A percentile compares a stretch with the other conserved stretches of the same genome.
phyloP scores from a whole-genome alignment of 2,797 vertebrate genomes.

The Tenualosa ilisha region DNA sequence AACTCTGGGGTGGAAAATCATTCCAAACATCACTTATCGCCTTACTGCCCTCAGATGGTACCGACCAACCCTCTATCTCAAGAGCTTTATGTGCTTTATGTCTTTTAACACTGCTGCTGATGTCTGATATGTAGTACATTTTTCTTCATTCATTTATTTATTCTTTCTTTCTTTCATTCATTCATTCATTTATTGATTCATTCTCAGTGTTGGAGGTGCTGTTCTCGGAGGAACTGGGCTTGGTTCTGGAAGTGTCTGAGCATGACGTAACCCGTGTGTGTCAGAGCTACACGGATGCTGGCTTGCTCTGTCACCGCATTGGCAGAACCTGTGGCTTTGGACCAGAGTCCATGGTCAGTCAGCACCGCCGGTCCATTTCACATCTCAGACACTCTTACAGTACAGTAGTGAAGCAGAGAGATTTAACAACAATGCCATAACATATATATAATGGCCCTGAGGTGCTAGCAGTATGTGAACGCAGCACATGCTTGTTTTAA shows the following conservation, averaged over 20 bases:
- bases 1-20: too few species aligned
- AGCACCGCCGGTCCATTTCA: not conserved
- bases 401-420: too few species aligned
- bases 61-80: too few species aligned
- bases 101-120: not conserved
- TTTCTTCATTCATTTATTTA: not conserved
- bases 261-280: slow-evolving; percentile 58
- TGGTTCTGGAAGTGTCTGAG: slow-evolving; percentile 83
- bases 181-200: not conserved
- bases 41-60: too few species aligned
- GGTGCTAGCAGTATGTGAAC: too few species aligned
- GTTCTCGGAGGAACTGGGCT: slow-evolving; percentile 87
- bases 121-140: too few species aligned
- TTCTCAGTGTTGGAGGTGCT: slow-evolving; percentile 78
- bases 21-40: too few species aligned
- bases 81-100: not conserved
- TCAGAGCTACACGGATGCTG: slow-evolving; percentile 69
- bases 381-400: not conserved
- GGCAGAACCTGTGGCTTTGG: slow-evolving; percentile 79
- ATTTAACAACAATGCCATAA: too few species aligned
- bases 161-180: not conserved
- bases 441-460: too few species aligned
- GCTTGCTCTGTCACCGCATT: slow-evolving; percentile 75
- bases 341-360: slow-evolving; percentile 79
- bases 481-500: too few species aligned